Evolutionary conservation across 2,888 invertebrate species (phyloP), one percentile per base, ranked within the genome.

Genomic region (Brenthis hecate): DNA sequence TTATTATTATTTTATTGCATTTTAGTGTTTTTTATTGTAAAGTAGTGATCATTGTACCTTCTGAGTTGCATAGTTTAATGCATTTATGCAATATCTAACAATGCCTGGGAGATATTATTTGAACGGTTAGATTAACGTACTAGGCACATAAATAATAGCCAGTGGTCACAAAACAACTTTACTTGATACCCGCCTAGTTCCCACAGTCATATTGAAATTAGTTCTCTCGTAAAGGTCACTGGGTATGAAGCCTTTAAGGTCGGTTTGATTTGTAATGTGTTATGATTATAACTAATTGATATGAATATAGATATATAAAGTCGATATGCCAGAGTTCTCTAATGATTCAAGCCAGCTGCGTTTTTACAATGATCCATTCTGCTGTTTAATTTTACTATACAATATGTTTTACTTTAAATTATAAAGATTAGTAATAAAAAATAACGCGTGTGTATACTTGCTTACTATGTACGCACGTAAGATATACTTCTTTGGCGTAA

Each of bases 191-290:
- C 56, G 68, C 57, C 65, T 61, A 68, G 77, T 81, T 82, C 80
- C 80, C 80, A 81, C 81, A 78, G 76, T 77, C 73, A 71, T 74
- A 76, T 78, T 78, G 71, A 76, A 79, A 76, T 76, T 76, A 74
- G 77, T 76, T 75, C 75, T 56, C 57, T 48, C 57, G 60, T 70
- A 70, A 70, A 73, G 73, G 73, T 72, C 72, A 70, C 53, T 62
- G 61, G 57, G 66, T 51, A 56, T 16, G 57, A 58, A 66, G 58
- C 54, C 55, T 54, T 60, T 64, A 67, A 70, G 54, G 71, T 53
- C 50, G 51, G 8, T 64, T 53, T 65, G 32, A 70, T 61, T 70
- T 68, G 61, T 51, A 63, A 68, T 47, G 4, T 60, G 54, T 11
- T 66, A 55, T 36, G 47, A 70, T 67, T 56, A 65, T 65, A 50